Evolutionary conservation across 2,888 invertebrate species (phyloP).

Genomic region (Acleris literana): DNA sequence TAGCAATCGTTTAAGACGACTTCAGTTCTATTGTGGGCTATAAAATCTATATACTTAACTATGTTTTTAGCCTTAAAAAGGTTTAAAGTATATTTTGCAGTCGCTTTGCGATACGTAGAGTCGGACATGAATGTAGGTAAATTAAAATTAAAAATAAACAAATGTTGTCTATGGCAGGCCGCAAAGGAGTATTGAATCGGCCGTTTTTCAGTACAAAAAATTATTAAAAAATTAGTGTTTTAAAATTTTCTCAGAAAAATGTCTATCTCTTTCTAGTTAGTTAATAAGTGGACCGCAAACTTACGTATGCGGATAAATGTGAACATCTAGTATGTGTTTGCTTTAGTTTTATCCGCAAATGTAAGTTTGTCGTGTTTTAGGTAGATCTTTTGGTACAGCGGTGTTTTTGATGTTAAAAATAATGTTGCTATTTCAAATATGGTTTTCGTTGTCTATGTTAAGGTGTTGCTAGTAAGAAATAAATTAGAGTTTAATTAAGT

Average conservation of each 20-base stretch:
- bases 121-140: neutral
- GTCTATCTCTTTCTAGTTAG: constrained; percentile 51
- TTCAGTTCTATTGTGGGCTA: too few species aligned
- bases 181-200: constrained; percentile 52
- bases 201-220: constrained; percentile 78
- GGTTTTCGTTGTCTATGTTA: constrained; percentile 36
- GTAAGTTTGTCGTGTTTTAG: constrained; percentile 11
- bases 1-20: too few species aligned
- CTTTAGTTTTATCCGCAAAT: neutral
- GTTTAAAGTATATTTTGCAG: too few species aligned
- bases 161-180: constrained; percentile 40
- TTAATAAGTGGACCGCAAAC: constrained; percentile 44
- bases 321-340: neutral
- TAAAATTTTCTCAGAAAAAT: constrained; percentile 43
- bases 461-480: constrained; percentile 35
- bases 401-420: constrained; percentile 33
- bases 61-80: too few species aligned
- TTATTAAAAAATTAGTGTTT: constrained; percentile 52
- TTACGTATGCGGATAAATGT: constrained; percentile 40
- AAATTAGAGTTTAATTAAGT: constrained; percentile 25
- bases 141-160: constrained; percentile 5
- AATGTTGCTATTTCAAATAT: constrained; percentile 30
- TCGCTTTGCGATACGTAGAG: neutral
- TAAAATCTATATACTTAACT: too few species aligned
- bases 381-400: constrained; percentile 34